These are phyloP conservation scores for Spicauda simplicius DNA, from an alignment of 2,888 invertebrate species.

Conservation along the genomic window DNA sequence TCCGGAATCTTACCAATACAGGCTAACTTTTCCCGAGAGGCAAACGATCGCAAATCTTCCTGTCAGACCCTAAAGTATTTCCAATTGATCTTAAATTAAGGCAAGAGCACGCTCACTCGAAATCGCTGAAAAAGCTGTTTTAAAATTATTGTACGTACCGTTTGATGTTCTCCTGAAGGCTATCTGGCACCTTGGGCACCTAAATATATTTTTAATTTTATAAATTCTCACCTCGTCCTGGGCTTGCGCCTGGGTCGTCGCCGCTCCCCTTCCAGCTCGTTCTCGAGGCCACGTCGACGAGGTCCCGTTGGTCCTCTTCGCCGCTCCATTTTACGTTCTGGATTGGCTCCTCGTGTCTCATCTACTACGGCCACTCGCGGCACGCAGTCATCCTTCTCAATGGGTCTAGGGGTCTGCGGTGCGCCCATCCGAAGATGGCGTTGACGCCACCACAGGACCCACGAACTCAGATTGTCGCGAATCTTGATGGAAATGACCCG, in stretches of 20 bases:
- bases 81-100: conserved; percentile 25
- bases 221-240: conserved; percentile 59
- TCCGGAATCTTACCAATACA: conserved; percentile 9
- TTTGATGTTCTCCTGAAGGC: neutral
- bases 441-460: conserved; percentile 83
- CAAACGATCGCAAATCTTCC: conserved; percentile 30
- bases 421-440: conserved; percentile 82
- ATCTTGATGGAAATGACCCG: conserved; percentile 65
- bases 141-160: conserved; percentile 8
- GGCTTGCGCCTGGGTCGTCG: conserved; percentile 67
- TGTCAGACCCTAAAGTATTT: conserved; percentile 18
- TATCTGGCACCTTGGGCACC: neutral
- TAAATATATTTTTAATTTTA: neutral
- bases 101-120: conserved; percentile 13
- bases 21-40: conserved; percentile 29
- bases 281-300: conserved; percentile 70
- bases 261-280: conserved; percentile 71
- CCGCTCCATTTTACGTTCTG: conserved; percentile 69
- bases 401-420: conserved; percentile 77
- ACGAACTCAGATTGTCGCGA: conserved; percentile 80
- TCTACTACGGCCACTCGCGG: conserved; percentile 69
- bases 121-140: conserved; percentile 6
- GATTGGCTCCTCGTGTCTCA: conserved; percentile 56
- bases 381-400: conserved; percentile 73
- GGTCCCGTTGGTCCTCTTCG: conserved; percentile 61